Conservation (phyloP, 2,888 invertebrate genomes). For the Drosophila seclusa region DNA sequence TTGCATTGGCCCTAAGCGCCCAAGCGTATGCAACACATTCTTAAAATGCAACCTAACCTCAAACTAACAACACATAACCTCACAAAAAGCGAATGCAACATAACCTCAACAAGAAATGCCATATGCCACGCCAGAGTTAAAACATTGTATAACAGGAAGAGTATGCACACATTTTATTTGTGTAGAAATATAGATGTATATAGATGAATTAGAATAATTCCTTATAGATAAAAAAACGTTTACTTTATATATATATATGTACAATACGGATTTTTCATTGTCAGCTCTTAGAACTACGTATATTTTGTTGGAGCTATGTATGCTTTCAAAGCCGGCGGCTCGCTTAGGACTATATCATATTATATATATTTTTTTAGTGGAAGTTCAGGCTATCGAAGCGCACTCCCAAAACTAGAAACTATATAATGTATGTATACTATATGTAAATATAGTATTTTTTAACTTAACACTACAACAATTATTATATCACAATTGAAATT, state of each 20-base stretch:
- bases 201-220: not conserved
- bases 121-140: slow-evolving; percentile 45
- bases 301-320: slow-evolving; percentile 1
- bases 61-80: slow-evolving; percentile 12
- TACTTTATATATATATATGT: slow-evolving; percentile 1
- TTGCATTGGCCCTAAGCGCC: slow-evolving; percentile 31
- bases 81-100: not conserved
- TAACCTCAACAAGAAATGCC: slow-evolving; percentile 47
- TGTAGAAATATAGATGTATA: slow-evolving; percentile 25
- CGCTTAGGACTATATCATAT: not conserved
- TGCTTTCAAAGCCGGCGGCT: slow-evolving; percentile 13
- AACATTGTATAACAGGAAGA: slow-evolving; percentile 45
- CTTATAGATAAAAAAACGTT: slow-evolving; percentile 18
- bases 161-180: slow-evolving; percentile 62
- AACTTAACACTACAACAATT: slow-evolving; percentile 37
- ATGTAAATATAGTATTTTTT: slow-evolving; percentile 6
- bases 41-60: slow-evolving; percentile 15
- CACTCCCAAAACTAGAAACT: slow-evolving; percentile 7
- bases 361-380: not conserved
- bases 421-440: too few relatives aligned
- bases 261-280: not conserved
- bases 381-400: slow-evolving; percentile 28
- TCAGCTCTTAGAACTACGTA: slow-evolving; percentile 8
- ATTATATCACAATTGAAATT: slow-evolving; percentile 44
- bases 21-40: slow-evolving; percentile 43